A percentile compares a stretch with the other conserved stretches of the same genome.
These are phyloP conservation scores for Hydractinia echinata DNA, from an alignment of 30 jellyfish, hydroid and myxozoan species.

Conservation along the genomic window DNA sequence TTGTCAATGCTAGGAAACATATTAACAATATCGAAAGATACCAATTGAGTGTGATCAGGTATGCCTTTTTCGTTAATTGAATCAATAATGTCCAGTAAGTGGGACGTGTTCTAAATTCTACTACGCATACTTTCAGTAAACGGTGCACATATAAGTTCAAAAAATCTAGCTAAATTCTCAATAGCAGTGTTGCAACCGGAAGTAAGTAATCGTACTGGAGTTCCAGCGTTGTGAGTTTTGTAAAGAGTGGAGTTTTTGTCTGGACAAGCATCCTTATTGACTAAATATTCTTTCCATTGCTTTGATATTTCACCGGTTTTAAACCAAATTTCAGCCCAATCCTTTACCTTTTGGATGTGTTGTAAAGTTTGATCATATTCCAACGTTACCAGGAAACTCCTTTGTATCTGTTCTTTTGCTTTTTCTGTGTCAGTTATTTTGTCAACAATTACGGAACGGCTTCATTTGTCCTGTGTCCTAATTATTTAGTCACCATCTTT, in stretches of 20 bases:
- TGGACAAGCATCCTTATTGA: not conserved
- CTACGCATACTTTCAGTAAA: not conserved
- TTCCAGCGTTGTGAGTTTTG: not conserved
- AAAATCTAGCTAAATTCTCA: not conserved
- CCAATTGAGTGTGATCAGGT: too few species aligned
- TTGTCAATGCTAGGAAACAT: too few species aligned
- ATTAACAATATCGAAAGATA: too few species aligned
- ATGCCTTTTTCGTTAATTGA: too few species aligned
- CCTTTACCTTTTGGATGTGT: not conserved
- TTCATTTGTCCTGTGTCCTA: not conserved
- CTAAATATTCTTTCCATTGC: not conserved
- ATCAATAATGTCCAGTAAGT: too few species aligned
- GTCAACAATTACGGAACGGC: conserved; percentile 9
- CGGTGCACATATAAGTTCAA: not conserved
- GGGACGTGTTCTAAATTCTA: too few species aligned
- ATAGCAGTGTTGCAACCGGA: conserved; percentile 6
- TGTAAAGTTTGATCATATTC: not conserved
- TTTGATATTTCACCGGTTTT: not conserved
- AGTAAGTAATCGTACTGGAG: not conserved
- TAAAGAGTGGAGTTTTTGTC: not conserved
- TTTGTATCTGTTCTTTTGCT: not conserved
- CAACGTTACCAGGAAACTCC: not conserved
- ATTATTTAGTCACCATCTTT: not conserved
- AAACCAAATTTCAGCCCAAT: not conserved
- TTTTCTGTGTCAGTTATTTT: not conserved